Evolutionary conservation across 1,140 invertebrate genomes (phyloP), one percentile per base, ranked within the genome.

Genomic region (Ladona fulva): DNA sequence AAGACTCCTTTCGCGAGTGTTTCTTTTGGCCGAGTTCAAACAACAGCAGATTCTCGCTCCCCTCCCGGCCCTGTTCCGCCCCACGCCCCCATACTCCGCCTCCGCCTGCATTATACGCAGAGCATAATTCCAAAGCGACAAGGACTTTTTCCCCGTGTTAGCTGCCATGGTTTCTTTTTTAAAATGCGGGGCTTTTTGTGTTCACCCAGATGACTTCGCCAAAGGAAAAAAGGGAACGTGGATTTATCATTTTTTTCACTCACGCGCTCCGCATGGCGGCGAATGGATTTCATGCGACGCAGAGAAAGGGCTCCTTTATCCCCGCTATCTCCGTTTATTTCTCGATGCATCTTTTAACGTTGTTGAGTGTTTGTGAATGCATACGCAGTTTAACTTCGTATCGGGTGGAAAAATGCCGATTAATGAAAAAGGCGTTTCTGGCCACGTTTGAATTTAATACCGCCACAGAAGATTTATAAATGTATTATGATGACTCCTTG

Each of bases 51-150:
- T 1, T 37, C 29, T 8, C 8, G 29, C 29, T 8, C 52, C 52
- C 52, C 3, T 12, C 52, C 52, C 12, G 52, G 16, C n/a, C 52
- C n/a, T 12, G 3, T 12, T 1, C 12, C 3, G 1, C 52, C n/a
- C 52, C n/a, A 16, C n/a, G 5, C 52, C 3, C 52, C 52, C 52
- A 19, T 12, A 16, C 52, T 12, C 16, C 52, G 3, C 3, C 14
- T 22, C 52, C 52, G 52, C 14, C 52, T 66, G 52, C 52, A 66
- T 66, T 66, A 66, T 66, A 66, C 52, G 52, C 52, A 19, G 52
- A 16, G 52, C 52, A 66, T 66, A 66, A 66, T 66, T 66, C 52
- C 52, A 66, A 66, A 66, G 52, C 52, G 52, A 66, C 52, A 66
- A 66, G 52, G 16, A 66, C 52, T 66, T 66, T 52, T 66, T 66